Conservation (phyloP, 2,113 vertebrate genomes). For the Neodontobutis hainanensis region DNA sequence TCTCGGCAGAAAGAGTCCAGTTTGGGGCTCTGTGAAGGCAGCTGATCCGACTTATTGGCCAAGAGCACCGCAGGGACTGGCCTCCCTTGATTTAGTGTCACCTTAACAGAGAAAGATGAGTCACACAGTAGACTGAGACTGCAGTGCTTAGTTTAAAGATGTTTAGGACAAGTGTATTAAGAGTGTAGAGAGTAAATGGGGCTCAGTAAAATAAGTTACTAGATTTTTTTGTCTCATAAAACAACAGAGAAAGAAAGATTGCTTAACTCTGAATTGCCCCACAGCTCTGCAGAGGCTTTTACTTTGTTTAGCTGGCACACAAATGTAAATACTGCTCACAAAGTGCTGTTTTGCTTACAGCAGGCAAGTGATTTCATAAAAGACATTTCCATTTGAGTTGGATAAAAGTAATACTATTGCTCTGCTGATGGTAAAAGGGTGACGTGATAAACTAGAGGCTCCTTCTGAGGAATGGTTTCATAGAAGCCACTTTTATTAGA, state of each 20-base stretch:
- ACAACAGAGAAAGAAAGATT: not conserved
- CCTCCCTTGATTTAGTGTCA: conserved; percentile 74
- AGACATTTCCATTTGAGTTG: conserved; percentile 3
- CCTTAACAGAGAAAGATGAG: conserved; percentile 36
- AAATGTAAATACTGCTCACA: not conserved
- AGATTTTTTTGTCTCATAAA: not conserved
- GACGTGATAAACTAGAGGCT: not conserved
- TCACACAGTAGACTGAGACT: not conserved
- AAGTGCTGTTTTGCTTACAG: conserved; percentile 5
- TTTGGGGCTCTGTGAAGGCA: conserved; percentile 68
- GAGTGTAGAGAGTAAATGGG: not conserved
- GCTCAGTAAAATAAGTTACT: not conserved
- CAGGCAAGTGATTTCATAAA: conserved; percentile 5
- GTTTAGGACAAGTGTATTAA: conserved; percentile 4
- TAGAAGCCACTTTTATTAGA: too few species aligned
- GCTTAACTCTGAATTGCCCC: not conserved
- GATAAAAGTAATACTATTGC: not conserved
- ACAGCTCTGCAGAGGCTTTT: conserved; percentile 1
- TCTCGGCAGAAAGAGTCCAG: conserved; percentile 80
- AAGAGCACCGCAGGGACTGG: conserved; percentile 80
- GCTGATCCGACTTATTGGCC: conserved; percentile 84
- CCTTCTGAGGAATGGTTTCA: too few species aligned
- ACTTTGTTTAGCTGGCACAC: not conserved
- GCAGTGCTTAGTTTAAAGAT: not conserved
- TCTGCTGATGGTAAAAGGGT: not conserved